A percentile compares a stretch with the other conserved stretches of the same genome.
phyloP scores from a whole-genome alignment of 2,797 vertebrate species.

The Manis crassicaudata region DNA sequence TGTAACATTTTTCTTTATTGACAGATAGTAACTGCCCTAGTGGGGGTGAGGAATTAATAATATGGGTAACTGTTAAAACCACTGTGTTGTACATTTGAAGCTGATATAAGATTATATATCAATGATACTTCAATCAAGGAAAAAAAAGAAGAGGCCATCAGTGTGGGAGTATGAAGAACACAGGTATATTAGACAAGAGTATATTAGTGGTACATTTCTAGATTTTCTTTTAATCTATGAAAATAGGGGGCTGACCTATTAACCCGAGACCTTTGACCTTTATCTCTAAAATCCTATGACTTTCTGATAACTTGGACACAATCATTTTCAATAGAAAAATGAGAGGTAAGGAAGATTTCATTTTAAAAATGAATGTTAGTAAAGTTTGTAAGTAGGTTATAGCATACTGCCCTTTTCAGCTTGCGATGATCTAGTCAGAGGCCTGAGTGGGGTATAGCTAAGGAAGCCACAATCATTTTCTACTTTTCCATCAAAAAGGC shows the following conservation, averaged over 20 bases:
- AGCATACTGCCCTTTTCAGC: not conserved
- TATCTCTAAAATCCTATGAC: not conserved
- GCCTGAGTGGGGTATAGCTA: not conserved
- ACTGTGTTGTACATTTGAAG: too few relatives aligned
- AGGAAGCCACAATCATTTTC: not conserved
- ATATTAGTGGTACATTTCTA: not conserved
- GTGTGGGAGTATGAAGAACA: not conserved
- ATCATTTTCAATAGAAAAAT: conserved; percentile 26
- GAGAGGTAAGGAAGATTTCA: not conserved
- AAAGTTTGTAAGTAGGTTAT: not conserved
- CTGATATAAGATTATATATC: too few relatives aligned
- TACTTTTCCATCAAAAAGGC: not conserved
- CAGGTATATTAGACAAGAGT: not conserved
- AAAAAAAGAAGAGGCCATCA: not conserved
- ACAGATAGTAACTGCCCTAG: too few relatives aligned
- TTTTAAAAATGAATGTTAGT: conserved; percentile 30
- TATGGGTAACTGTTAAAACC: too few relatives aligned
- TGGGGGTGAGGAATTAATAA: too few relatives aligned
- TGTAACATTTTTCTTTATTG: too few relatives aligned
- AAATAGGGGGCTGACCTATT: not conserved
- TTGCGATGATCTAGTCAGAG: not conserved
- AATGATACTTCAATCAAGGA: too few relatives aligned
- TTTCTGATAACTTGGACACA: not conserved
- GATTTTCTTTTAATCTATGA: not conserved
- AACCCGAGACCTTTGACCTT: conserved; percentile 19